phyloP scores from a whole-genome alignment of 2,113 vertebrate species.

The Pogona vitticeps region DNA sequence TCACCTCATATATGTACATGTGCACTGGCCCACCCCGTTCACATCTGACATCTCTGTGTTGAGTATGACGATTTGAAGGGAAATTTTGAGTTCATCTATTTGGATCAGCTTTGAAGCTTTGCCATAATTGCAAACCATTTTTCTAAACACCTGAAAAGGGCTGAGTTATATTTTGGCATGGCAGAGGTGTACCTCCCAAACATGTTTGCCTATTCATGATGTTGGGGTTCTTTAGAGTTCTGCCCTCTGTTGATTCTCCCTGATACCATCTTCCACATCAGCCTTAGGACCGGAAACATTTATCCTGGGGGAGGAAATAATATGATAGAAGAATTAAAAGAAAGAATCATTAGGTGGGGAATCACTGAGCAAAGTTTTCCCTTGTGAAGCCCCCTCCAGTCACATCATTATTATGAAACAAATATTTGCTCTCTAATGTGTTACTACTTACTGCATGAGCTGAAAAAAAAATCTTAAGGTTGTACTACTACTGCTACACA shows the following conservation, averaged over 20 bases:
- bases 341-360: neutral
- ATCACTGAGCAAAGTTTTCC: neutral
- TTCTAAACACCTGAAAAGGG: neutral
- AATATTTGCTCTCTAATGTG: neutral
- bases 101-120: neutral
- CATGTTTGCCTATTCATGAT: too few species aligned
- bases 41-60: neutral
- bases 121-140: neutral
- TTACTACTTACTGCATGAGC: neutral
- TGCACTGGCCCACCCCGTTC: neutral
- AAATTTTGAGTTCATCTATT: neutral
- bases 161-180: neutral
- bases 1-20: neutral
- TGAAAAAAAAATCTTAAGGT: neutral
- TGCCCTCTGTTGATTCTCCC: neutral
- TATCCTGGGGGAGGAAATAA: neutral
- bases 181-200: too few species aligned
- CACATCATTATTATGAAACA: neutral
- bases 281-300: neutral
- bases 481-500: conserved; percentile 4
- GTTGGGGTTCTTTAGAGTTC: too few species aligned
- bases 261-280: neutral
- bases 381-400: neutral
- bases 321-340: neutral
- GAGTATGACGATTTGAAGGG: neutral